These are phyloP conservation scores for Lapara coniferarum DNA, from an alignment of 2,888 invertebrate genomes.

Conservation along the genomic window DNA sequence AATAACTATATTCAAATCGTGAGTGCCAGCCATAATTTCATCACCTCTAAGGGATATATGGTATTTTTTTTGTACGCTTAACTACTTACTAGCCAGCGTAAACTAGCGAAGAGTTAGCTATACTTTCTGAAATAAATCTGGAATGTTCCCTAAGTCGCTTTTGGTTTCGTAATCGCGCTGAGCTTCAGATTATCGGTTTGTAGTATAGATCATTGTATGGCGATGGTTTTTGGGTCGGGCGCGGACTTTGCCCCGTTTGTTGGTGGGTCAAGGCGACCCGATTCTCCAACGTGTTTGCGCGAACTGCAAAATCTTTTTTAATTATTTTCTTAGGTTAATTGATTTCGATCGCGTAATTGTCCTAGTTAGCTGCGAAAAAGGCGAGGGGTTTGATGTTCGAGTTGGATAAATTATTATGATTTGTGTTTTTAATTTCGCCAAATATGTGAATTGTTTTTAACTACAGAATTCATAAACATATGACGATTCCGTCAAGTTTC, in stretches of 20 bases:
- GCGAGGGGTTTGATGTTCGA: no score
- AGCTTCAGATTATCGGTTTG: conserved; percentile 11
- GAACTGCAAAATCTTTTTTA: conserved; percentile 4
- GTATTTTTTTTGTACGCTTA: no score
- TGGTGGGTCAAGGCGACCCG: conserved; percentile 6
- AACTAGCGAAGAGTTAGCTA: background rate
- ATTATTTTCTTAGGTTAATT: conserved; percentile 6
- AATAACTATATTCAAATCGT: no score
- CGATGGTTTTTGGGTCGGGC: background rate
- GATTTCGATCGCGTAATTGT: background rate
- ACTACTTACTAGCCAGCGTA: no score
- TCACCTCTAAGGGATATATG: no score
- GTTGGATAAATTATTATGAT: no score
- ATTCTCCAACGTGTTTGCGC: background rate
- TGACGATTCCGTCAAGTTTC: no score
- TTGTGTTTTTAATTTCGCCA: no score
- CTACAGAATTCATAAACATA: no score
- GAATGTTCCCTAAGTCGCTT: background rate
- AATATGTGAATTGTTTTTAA: no score
- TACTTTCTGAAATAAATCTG: conserved; percentile 1
- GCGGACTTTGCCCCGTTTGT: background rate
- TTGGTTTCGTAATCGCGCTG: background rate
- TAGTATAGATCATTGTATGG: background rate
- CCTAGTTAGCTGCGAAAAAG: no score
- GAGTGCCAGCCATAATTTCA: no score